Conservation (phyloP, 1,140 invertebrate species). For the Lepidurus packardi region DNA sequence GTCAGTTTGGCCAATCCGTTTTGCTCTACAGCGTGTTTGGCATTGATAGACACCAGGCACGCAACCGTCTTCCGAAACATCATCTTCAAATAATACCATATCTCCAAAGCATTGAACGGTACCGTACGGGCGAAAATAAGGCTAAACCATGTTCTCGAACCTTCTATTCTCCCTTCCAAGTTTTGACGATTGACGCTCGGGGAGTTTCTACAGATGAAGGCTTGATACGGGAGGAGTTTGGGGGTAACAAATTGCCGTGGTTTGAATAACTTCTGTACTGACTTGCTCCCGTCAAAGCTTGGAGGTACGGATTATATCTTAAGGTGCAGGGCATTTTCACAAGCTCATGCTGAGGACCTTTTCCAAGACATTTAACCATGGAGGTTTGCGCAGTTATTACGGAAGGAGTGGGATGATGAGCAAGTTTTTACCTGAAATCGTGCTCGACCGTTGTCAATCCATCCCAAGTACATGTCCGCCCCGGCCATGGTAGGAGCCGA, state of each 20-base stretch:
- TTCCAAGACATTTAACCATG: background rate
- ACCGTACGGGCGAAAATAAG: too few relatives aligned
- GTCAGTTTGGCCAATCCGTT: background rate
- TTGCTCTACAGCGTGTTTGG: background rate
- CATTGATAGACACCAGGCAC: background rate
- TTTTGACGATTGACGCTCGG: background rate
- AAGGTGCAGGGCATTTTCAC: background rate
- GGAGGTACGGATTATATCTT: background rate
- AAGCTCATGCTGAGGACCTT: background rate
- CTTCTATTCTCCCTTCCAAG: too few relatives aligned
- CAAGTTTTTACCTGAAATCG: constrained; percentile 13
- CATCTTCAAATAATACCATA: background rate
- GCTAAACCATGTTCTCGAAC: too few relatives aligned
- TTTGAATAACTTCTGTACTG: background rate
- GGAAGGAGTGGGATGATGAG: background rate
- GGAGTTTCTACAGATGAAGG: background rate
- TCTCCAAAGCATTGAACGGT: background rate
- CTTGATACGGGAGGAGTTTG: background rate
- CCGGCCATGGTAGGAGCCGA: background rate
- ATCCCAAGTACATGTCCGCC: constrained; percentile 21
- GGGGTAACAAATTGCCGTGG: background rate
- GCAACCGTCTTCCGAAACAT: background rate
- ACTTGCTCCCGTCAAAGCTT: background rate
- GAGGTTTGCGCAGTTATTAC: background rate
- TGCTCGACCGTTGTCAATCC: constrained; percentile 8